These are phyloP conservation scores for Steinernema khuongi DNA, from an alignment of 1,140 invertebrate species.

Conservation along the genomic window DNA sequence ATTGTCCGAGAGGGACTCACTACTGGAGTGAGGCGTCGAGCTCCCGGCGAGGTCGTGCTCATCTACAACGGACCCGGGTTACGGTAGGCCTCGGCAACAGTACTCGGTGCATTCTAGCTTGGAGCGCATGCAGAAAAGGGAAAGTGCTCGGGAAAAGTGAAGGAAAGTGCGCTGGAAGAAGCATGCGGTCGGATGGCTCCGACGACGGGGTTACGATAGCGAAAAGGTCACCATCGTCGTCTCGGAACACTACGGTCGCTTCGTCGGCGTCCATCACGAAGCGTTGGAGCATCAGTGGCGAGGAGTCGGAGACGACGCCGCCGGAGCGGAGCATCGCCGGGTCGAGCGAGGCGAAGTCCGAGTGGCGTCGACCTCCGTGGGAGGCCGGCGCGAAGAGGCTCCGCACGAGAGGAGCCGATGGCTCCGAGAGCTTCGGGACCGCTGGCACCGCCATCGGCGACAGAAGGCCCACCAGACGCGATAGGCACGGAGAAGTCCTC, in stretches of 20 bases:
- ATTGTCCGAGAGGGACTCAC: slow-evolving; percentile 51
- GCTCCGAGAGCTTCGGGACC: slow-evolving; percentile 16
- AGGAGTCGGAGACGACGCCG: slow-evolving; percentile 20
- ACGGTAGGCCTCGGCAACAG: slow-evolving; percentile 14
- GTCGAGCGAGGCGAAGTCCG: neutral
- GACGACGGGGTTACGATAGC: slow-evolving; percentile 15
- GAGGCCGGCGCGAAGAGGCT: neutral
- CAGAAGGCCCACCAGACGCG: slow-evolving; percentile 4
- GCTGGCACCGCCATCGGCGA: slow-evolving; percentile 21
- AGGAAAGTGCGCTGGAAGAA: slow-evolving; percentile 20
- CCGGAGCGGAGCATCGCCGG: neutral
- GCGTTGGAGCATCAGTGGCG: slow-evolving; percentile 34
- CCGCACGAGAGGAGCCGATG: neutral
- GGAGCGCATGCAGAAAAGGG: slow-evolving; percentile 28
- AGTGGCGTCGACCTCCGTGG: neutral
- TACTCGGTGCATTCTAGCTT: neutral
- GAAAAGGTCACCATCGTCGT: neutral
- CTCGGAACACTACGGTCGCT: neutral
- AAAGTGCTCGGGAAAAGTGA: slow-evolving; percentile 26
- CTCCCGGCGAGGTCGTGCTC: slow-evolving; percentile 47
- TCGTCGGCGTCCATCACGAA: slow-evolving; percentile 26
- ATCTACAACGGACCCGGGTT: slow-evolving; percentile 43
- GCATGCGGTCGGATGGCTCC: slow-evolving; percentile 14
- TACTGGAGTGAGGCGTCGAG: slow-evolving; percentile 45
- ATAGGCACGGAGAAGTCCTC: neutral